A percentile compares a stretch with the other conserved stretches of the same genome.
phyloP scores from a whole-genome alignment of 1,140 invertebrate genomes.

The Stegodyphus dumicola region DNA sequence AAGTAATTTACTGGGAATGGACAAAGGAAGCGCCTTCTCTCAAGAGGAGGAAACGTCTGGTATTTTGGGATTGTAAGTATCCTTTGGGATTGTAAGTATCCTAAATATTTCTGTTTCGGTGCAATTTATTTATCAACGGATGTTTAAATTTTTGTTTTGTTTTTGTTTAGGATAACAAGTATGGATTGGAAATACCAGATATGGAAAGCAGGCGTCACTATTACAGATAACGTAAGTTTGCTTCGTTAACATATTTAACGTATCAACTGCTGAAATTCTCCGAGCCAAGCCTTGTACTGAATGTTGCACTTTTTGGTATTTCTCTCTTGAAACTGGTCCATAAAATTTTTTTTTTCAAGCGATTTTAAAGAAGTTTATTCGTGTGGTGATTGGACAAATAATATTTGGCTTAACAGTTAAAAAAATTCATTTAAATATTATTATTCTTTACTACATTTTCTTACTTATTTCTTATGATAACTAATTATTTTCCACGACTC shows the following conservation, averaged over 20 bases:
- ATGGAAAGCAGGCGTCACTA: constrained; percentile 98
- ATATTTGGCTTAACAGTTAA: no score
- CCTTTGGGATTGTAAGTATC: no score
- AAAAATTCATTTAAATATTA: no score
- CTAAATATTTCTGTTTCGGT: not conserved
- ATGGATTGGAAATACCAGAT: constrained; percentile 98
- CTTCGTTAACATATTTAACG: not conserved
- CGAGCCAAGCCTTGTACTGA: not conserved
- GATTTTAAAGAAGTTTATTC: no score
- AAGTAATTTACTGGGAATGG: constrained; percentile 93
- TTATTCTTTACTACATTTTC: no score
- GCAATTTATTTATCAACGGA: not conserved
- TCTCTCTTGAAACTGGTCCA: no score
- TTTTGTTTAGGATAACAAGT: constrained; percentile 79
- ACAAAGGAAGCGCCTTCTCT: constrained; percentile 87
- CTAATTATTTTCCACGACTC: no score
- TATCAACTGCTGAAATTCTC: not conserved
- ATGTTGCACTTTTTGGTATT: no score
- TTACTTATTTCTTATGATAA: no score
- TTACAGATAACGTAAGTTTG: constrained; percentile 89
- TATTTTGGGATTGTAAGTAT: constrained; percentile 56
- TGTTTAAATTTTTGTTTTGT: not conserved
- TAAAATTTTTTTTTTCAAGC: no score
- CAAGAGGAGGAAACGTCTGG: constrained; percentile 78
- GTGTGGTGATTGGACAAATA: no score